Percentiles rank a stretch among this genome's conserved stretches.
Evolutionary conservation across 2,888 invertebrate species (phyloP).

Genomic region (Andrena hattorfiana): DNA sequence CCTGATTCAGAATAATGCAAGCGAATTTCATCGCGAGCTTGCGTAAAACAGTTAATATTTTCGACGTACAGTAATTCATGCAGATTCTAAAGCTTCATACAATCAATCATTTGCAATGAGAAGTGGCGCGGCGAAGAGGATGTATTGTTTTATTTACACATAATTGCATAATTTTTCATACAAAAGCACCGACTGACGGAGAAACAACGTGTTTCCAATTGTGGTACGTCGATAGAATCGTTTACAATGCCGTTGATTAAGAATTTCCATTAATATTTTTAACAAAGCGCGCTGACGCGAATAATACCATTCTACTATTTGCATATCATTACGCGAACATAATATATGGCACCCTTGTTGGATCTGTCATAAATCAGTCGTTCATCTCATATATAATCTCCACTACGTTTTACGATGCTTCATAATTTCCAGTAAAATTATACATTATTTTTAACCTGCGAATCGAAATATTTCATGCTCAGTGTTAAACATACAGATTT

Average conservation of each 20-base stretch:
- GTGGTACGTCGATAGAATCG: not conserved
- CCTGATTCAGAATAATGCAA: too few species aligned
- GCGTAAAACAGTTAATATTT: not conserved
- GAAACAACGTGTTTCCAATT: not conserved
- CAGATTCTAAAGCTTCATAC: not conserved
- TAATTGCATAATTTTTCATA: not conserved
- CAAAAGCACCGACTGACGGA: not conserved
- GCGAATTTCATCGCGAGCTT: not conserved
- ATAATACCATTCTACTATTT: not conserved
- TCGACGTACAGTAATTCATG: not conserved
- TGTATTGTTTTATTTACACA: too few species aligned
- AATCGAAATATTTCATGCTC: not conserved
- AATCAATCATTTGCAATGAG: too few species aligned
- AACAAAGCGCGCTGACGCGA: not conserved
- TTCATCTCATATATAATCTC: not conserved
- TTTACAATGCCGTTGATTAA: not conserved
- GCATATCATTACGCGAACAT: not conserved
- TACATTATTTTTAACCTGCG: not conserved
- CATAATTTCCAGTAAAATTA: not conserved
- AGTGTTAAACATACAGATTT: not conserved
- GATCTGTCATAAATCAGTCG: constrained; percentile 6
- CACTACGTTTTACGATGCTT: not conserved
- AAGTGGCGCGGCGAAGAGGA: too few species aligned
- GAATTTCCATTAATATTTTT: not conserved
- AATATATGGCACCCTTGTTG: not conserved